Percentiles rank a stretch among this genome's conserved stretches.
Evolutionary conservation across 2,797 vertebrate genomes (phyloP).

Genomic region (Gouania willdenowi): DNA sequence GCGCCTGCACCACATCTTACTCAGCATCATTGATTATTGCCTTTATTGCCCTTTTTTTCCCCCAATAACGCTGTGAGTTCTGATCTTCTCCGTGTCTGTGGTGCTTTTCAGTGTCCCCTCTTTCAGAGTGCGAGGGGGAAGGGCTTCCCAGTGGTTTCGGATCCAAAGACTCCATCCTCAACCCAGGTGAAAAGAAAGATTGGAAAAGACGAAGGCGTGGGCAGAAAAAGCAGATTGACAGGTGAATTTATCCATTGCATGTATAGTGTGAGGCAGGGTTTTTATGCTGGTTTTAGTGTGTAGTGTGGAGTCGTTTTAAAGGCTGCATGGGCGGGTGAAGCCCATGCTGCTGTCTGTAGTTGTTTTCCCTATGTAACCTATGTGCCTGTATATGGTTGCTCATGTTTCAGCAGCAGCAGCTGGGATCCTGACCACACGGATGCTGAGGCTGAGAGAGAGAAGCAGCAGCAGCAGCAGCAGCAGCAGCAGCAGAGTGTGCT

Average conservation of each 20-base stretch:
- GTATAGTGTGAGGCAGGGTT: neutral
- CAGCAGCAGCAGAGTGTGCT: slow-evolving; percentile 14
- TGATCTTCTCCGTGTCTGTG: too few relatives aligned
- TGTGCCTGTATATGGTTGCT: slow-evolving; percentile 21
- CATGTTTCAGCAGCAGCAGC: slow-evolving; percentile 58
- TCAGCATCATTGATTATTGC: too few relatives aligned
- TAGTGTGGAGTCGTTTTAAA: slow-evolving; percentile 19
- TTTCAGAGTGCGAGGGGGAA: slow-evolving; percentile 66
- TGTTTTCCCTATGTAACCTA: slow-evolving; percentile 16
- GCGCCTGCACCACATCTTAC: too few relatives aligned
- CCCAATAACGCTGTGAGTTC: too few relatives aligned
- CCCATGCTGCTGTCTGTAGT: neutral
- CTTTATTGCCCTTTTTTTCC: too few relatives aligned
- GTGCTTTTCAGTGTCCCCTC: slow-evolving; percentile 56
- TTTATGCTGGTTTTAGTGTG: too few relatives aligned
- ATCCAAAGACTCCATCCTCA: slow-evolving; percentile 72
- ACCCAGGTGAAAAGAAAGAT: slow-evolving; percentile 36
- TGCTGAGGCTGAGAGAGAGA: slow-evolving; percentile 24
- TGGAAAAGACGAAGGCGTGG: slow-evolving; percentile 51
- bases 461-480: slow-evolving; percentile 19
- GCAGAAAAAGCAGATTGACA: slow-evolving; percentile 26
- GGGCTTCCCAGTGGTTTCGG: slow-evolving; percentile 57
- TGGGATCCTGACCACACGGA: slow-evolving; percentile 41
- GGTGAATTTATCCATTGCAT: slow-evolving; percentile 16
- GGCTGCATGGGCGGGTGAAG: slow-evolving; percentile 27